Base-by-base conservation (phyloP, 2,797 vertebrate species). In the Lycodopsis pacificus region DNA sequence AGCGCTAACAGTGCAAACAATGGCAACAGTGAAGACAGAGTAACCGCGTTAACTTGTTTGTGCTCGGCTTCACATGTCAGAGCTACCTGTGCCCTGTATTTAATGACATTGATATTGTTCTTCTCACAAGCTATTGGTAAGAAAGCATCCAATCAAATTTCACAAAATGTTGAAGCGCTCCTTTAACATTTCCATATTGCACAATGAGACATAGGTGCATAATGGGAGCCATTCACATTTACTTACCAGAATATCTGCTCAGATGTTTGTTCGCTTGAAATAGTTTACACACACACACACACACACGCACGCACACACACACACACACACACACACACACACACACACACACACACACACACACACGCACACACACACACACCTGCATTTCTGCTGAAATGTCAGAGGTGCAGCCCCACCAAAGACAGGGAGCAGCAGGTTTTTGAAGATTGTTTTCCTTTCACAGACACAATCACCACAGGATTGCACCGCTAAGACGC, bases 381-480 rank as follows among this genome's bases (percentile, higher is more conserved):
- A 89, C 74, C 79, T 80, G 83, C 77, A 76, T 72, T 40, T 73
- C 54, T 71, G 64, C 76, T 69, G 65, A 79, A 80, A 83, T 74
- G 82, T 81, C 80, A 79, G 71, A 68, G 73, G 65, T 76, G 56
- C 69, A 71, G 75, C 65, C 9, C 30, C 15, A 15, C 57, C 34
- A 53, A 54, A 85, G 79, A 62, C 73, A 44, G 25, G 53, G 62
- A 76, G 73, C 78, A 65, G 20, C 64, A 61, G 64, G 36, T 77
- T 84, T 86, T 66, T 80, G 70, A 85, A 88, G 77, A 63, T 44
- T 86, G 80, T 89, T 89, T 89, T 81, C 78, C 67, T 81, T 88
- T 84, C 77, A 54, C 76, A 80, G 87, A 86, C 78, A 77, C 68
- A 76, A 66, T 80, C 80, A 42, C 84, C 90, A 49, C 86, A 89